Conservation (phyloP, 1,140 invertebrate species). For the Apis dorsata region DNA sequence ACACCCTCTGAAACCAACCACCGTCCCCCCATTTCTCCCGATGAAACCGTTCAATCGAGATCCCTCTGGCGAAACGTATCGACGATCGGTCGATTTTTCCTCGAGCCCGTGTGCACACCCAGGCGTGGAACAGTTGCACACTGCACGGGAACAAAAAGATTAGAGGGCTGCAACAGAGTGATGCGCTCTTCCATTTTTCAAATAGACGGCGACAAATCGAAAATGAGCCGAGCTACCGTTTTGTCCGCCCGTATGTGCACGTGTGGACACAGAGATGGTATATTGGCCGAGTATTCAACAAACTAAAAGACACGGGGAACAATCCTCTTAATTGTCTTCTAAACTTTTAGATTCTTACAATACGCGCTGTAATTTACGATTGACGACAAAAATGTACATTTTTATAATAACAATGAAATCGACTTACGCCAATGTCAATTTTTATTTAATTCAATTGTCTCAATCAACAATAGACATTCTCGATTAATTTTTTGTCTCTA, state of each 20-base stretch:
- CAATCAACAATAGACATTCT: too few relatives aligned
- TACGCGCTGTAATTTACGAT: too few relatives aligned
- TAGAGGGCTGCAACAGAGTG: slow-evolving; percentile 5
- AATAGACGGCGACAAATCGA: slow-evolving; percentile 58
- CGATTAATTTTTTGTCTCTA: too few relatives aligned
- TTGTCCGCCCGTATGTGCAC: slow-evolving; percentile 20
- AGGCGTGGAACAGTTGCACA: slow-evolving; percentile 45
- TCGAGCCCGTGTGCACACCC: neutral
- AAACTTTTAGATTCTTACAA: too few relatives aligned
- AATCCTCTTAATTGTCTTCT: too few relatives aligned
- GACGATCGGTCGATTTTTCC: neutral
- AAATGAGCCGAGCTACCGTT: slow-evolving; percentile 48
- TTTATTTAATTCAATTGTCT: too few relatives aligned
- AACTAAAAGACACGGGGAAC: neutral
- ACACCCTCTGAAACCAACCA: neutral
- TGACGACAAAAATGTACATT: too few relatives aligned
- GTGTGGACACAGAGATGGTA: neutral
- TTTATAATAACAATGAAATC: too few relatives aligned
- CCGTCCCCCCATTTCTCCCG: neutral
- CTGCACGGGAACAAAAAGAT: neutral
- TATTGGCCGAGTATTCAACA: too few relatives aligned
- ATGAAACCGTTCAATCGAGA: neutral
- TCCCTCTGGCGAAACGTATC: neutral
- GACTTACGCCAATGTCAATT: too few relatives aligned
- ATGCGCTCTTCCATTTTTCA: slow-evolving; percentile 53